These are phyloP conservation scores for Chouioia cunea DNA, from an alignment of 2,888 invertebrate genomes.

Conservation along the genomic window DNA sequence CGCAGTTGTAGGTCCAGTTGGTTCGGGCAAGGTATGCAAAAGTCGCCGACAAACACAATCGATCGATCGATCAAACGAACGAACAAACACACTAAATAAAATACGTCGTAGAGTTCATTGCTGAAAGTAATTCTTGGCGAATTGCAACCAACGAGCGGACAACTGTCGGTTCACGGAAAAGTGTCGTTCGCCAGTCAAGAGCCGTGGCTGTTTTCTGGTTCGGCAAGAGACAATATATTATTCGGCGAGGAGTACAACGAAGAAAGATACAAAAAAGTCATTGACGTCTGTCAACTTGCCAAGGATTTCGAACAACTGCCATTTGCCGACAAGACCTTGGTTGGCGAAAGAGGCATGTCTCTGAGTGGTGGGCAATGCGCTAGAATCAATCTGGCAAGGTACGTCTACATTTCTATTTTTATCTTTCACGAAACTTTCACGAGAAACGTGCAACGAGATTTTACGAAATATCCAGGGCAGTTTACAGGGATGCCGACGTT, in stretches of 20 bases:
- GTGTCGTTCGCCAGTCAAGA: conserved; percentile 87
- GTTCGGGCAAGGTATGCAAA: conserved; percentile 80
- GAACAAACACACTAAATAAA: too few relatives aligned
- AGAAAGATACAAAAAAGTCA: conserved; percentile 70
- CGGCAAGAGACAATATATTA: conserved; percentile 85
- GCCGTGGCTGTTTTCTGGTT: conserved; percentile 85
- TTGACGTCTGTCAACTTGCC: conserved; percentile 66
- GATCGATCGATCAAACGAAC: too few relatives aligned
- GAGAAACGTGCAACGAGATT: too few relatives aligned
- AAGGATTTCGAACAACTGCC: conserved; percentile 75
- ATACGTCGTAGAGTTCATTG: conserved; percentile 71
- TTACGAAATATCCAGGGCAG: conserved; percentile 74
- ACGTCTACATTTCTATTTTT: conserved; percentile 42
- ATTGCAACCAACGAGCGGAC: conserved; percentile 74
- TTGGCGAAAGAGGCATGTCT: conserved; percentile 80
- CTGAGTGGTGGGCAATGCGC: conserved; percentile 83
- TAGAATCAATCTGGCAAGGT: conserved; percentile 80
- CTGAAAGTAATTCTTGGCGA: conserved; percentile 81
- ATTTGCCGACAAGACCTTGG: conserved; percentile 77
- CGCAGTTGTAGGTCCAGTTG: conserved; percentile 91
- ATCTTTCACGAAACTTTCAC: too few relatives aligned
- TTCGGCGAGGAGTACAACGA: conserved; percentile 79
- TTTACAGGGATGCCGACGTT: conserved; percentile 83
- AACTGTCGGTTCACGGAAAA: conserved; percentile 74
- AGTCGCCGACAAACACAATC: too few relatives aligned